Percentiles rank a stretch among this genome's conserved stretches.
Conservation (phyloP, 1,140 invertebrate genomes). For the Tribolium madens region DNA sequence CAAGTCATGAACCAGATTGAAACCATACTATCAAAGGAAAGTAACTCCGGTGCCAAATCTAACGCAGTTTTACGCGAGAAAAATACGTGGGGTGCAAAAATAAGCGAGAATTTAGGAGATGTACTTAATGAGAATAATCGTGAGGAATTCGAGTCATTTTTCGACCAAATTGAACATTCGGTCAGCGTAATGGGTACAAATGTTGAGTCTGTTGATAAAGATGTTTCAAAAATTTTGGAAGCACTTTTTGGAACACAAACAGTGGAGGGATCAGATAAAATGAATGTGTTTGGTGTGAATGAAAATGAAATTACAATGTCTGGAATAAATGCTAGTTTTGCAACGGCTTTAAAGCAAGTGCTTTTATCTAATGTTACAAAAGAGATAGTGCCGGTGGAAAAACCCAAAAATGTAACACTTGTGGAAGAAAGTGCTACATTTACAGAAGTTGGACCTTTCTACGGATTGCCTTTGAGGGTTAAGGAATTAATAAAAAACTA, state of each 20-base stretch:
- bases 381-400: conserved; percentile 45
- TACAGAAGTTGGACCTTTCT: conserved; percentile 71
- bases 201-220: conserved; percentile 34
- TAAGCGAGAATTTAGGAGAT: neutral
- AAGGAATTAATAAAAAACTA: conserved; percentile 74
- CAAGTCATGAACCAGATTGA: conserved; percentile 6
- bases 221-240: conserved; percentile 54
- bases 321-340: conserved; percentile 55
- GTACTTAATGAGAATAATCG: conserved; percentile 21
- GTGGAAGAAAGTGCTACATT: conserved; percentile 52
- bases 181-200: conserved; percentile 58
- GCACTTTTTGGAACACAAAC: conserved; percentile 48
- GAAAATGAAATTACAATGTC: conserved; percentile 41
- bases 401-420: conserved; percentile 39
- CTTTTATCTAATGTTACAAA: conserved; percentile 60
- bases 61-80: neutral
- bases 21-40: neutral
- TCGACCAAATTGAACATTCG: conserved; percentile 60
- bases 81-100: neutral
- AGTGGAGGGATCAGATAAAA: conserved; percentile 41
- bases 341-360: conserved; percentile 57
- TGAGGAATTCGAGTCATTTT: conserved; percentile 57
- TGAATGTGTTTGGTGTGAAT: conserved; percentile 12
- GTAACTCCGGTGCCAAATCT: neutral
- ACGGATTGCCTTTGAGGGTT: conserved; percentile 77